These are phyloP conservation scores for Eurytoma adleriae DNA, from an alignment of 2,888 invertebrate species.

Conservation along the genomic window DNA sequence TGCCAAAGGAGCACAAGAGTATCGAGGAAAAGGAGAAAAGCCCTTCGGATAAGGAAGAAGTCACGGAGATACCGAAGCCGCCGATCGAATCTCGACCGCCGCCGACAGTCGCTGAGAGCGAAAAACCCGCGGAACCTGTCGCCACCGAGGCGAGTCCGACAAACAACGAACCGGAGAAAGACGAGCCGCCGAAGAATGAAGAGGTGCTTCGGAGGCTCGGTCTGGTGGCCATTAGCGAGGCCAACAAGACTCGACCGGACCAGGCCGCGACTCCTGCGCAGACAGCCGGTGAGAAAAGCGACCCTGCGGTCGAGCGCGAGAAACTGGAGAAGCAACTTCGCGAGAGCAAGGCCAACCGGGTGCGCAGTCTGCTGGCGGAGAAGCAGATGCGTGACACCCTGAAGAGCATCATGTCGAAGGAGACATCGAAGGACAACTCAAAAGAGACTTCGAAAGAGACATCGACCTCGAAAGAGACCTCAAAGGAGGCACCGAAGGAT, in stretches of 20 bases:
- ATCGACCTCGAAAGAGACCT: background rate
- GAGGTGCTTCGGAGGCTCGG: slow-evolving; percentile 69
- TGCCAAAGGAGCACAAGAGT: slow-evolving; percentile 33
- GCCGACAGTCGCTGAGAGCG: background rate
- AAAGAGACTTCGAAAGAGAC: slow-evolving; percentile 54
- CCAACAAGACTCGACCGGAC: slow-evolving; percentile 59
- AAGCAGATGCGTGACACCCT: slow-evolving; percentile 72
- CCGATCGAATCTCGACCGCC: background rate
- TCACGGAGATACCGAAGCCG: background rate
- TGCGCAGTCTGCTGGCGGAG: slow-evolving; percentile 69
- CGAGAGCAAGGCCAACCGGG: slow-evolving; percentile 70
- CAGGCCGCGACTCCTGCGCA: slow-evolving; percentile 60
- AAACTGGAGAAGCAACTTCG: slow-evolving; percentile 69
- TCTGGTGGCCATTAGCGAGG: slow-evolving; percentile 67
- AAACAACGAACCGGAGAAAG: slow-evolving; percentile 39
- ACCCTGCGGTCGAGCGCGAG: slow-evolving; percentile 63
- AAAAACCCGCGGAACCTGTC: background rate
- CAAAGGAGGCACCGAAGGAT: background rate
- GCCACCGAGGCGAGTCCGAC: background rate
- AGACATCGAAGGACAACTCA: slow-evolving; percentile 23
- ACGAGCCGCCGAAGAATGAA: slow-evolving; percentile 64
- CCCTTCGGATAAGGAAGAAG: background rate
- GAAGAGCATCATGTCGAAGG: slow-evolving; percentile 63
- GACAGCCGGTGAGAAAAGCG: slow-evolving; percentile 55
- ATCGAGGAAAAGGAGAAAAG: slow-evolving; percentile 14